Percentiles rank a stretch among this genome's conserved stretches.
Evolutionary conservation across 2,797 vertebrate genomes (phyloP).

Genomic region (Silurus lanzhouensis): DNA sequence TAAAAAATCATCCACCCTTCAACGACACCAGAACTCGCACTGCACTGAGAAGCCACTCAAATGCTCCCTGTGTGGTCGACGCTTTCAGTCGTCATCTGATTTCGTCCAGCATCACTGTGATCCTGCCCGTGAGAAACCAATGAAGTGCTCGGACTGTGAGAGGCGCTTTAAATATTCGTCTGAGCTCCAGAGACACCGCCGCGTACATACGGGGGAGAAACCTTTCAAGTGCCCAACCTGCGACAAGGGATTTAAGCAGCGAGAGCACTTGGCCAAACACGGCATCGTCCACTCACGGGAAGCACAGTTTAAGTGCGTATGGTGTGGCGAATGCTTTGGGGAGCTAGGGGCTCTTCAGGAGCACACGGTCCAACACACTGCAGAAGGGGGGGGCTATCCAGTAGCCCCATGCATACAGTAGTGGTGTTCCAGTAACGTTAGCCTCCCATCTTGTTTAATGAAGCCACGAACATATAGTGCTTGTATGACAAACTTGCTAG

Average conservation of each 20-base stretch:
- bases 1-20: conserved; percentile 92
- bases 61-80: conserved; percentile 92
- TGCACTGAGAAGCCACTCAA: conserved; percentile 93
- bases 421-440: neutral
- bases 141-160: conserved; percentile 95
- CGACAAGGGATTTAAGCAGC: conserved; percentile 97
- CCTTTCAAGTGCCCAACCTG: conserved; percentile 95
- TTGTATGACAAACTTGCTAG: conserved; percentile 27
- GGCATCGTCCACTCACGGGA: conserved; percentile 93
- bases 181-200: conserved; percentile 91
- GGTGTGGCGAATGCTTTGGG: conserved; percentile 94
- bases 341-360: conserved; percentile 92
- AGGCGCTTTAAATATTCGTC: conserved; percentile 97
- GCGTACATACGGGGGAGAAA: conserved; percentile 95
- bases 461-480: conserved; percentile 40
- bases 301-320: conserved; percentile 96
- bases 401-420: conserved; percentile 88
- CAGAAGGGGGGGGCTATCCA: conserved; percentile 88
- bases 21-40: conserved; percentile 92
- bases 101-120: conserved; percentile 96
- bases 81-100: conserved; percentile 94
- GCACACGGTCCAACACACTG: conserved; percentile 93
- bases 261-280: conserved; percentile 96
- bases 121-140: conserved; percentile 91
- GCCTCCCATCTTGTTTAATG: conserved; percentile 12